These are phyloP conservation scores for Morus bassanus DNA, from an alignment of 2,797 vertebrate genomes.

Conservation along the genomic window DNA sequence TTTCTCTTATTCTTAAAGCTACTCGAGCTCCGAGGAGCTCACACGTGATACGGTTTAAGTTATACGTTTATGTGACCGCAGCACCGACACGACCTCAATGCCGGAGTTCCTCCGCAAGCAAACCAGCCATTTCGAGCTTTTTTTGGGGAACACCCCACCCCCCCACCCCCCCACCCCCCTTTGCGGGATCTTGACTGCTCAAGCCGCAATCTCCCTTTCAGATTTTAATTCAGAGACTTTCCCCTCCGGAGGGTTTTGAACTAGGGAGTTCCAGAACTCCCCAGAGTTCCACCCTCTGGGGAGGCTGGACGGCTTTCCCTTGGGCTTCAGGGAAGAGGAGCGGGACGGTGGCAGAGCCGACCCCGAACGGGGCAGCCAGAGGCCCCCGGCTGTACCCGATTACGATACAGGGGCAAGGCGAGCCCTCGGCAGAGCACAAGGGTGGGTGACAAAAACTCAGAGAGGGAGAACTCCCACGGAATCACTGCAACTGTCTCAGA, in stretches of 20 bases:
- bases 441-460: not conserved
- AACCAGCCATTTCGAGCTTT: not conserved
- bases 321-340: not conserved
- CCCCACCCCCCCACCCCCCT: not conserved
- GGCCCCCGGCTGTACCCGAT: accelerated
- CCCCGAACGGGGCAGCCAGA: not conserved
- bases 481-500: not conserved
- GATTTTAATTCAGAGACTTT: not conserved
- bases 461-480: not conserved
- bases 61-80: accelerated
- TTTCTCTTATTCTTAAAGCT: not conserved
- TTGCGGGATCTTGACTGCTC: too few species aligned
- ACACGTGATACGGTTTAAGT: accelerated
- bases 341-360: not conserved
- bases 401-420: accelerated
- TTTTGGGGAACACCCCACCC: not conserved
- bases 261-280: too few species aligned
- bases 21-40: accelerated
- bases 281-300: too few species aligned
- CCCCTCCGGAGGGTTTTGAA: not conserved
- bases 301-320: not conserved
- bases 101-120: too few species aligned
- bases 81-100: accelerated
- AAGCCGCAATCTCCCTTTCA: not conserved
- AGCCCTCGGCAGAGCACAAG: not conserved